Base-by-base conservation (phyloP, 92 coral and sea anemone species). In the Pocillopora meandrina region DNA sequence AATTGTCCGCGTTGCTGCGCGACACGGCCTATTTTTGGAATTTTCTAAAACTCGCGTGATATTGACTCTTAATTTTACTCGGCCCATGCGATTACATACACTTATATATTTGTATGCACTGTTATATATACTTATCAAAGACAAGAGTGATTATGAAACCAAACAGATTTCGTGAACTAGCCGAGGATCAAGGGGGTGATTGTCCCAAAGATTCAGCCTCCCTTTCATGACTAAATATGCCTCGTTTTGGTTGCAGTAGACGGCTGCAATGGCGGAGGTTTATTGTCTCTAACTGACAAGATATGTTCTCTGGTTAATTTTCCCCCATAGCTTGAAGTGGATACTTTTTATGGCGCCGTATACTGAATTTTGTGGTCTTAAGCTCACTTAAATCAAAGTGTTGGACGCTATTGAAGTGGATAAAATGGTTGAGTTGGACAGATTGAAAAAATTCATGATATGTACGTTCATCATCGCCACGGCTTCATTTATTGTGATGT, bases 391-490 rank as follows among this genome's bases (percentile, higher is more conserved):
- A 69, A 35, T 42, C 52, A n/a, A 69, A 52, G 74, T 1, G 20
- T 69, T 15, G 1, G 8, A 15, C 52, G 2, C 18, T 33, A 2
- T 34, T 12, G 56, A 19, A 12, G 18, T 55, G 18, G 10, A 70
- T 34, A 3, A 13, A 70, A 70, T 70, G 74, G 21, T 55, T 70
- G 74, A 35, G 42, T 70, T 70, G 33, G 34, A 65, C 56, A 80
- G 49, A 49, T 23, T 80, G 23, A 80, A 68, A 69, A 55, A 58
- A 69, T 80, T 80, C 60, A 35, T 80, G 57, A 16, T 80, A 11
- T 80, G 84, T 56, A 69, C 84, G 2, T 56, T 80, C 10, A 9
- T 69, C 59, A 75, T 80, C 55, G 84, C 84, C 19, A 80, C 49
- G 8, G 84, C 49, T 10, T 80, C 84, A 16, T 61, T 80, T 5